Evolutionary conservation across 2,797 vertebrate genomes (phyloP), one percentile per base, ranked within the genome.

Genomic region (Chaetodon trifasciatus): DNA sequence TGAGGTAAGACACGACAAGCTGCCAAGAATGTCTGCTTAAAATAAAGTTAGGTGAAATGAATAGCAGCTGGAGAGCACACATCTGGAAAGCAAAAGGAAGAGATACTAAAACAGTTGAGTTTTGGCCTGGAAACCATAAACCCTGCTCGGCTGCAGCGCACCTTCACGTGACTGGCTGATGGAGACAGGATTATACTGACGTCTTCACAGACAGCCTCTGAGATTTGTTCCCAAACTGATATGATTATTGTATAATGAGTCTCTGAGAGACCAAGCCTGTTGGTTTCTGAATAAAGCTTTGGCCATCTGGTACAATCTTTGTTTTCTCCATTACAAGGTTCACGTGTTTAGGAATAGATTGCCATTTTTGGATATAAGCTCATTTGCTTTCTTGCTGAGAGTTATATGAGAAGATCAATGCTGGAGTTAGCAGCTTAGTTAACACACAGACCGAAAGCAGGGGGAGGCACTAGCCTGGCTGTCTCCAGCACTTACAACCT

Each of bases 21-120:
- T 84, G 89, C 89, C 90, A 91, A 84, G 77, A 83, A 49, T 72
- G 85, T 87, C 86, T 84, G 82, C 84, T 88, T 84, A 74, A 87
- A 89, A 89, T 90, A 88, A 88, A 83, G 76, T 80, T 46, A 52
- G 70, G 62, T 81, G 66, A 89, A 90, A 86, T 70, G 47, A 80
- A 86, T 74, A 83, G 72, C 89, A 91, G 89, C 87, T 93, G 93
- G 86, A 81, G 71, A 70, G 62, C 3, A 32, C 85, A 84, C 90
- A 92, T 92, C 88, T 93, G 91, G 88, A 86, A 82, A 79, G 78
- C 70, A 49, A 85, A 82, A 73, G 53, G 63, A 79, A 49, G 70
- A 77, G 74, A 85, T 64, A 72, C 66, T 80, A 71, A 78, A 84
- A 68, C 61, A 11, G 52, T 80, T 79, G 52, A 68, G 70, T 82